A percentile compares a stretch with the other conserved stretches of the same genome.
phyloP scores from a whole-genome alignment of 1,140 invertebrate genomes.

The Drosophila azteca region DNA sequence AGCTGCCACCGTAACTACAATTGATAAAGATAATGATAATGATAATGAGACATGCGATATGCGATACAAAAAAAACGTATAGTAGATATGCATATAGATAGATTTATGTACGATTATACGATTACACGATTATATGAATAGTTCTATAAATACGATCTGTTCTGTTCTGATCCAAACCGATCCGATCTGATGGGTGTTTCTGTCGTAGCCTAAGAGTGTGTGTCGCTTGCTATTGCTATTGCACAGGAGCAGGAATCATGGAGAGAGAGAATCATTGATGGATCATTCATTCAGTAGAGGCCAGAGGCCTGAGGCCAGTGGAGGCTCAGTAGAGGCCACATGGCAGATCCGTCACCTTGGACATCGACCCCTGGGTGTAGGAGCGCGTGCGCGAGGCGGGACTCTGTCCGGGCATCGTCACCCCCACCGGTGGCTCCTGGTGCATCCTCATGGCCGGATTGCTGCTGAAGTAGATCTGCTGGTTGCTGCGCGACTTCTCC shows the following conservation, averaged over 20 bases:
- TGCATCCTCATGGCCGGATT: conserved; percentile 83
- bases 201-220: conserved; percentile 33
- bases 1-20: conserved; percentile 68
- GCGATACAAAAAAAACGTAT: too few species aligned
- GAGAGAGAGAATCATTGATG: conserved; percentile 4
- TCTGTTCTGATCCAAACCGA: too few species aligned
- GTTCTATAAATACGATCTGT: conserved; percentile 20
- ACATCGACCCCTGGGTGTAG: conserved; percentile 85
- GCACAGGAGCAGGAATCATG: conserved; percentile 51
- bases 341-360: conserved; percentile 89
- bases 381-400: conserved; percentile 66
- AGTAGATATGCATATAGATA: conserved; percentile 2
- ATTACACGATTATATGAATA: conserved; percentile 18
- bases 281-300: not conserved
- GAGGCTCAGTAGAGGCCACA: conserved; percentile 87
- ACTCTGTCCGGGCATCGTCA: conserved; percentile 10
- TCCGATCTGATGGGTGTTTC: conserved; percentile 22
- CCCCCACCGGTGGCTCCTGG: conserved; percentile 18
- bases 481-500: conserved; percentile 84
- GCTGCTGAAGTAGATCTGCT: conserved; percentile 81
- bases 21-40: not conserved
- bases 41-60: conserved; percentile 22
- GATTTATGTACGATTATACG: conserved; percentile 2
- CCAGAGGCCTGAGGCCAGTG: not conserved
- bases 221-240: conserved; percentile 63